phyloP scores from a whole-genome alignment of 2,888 invertebrate genomes.

The Diaperis boleti region DNA sequence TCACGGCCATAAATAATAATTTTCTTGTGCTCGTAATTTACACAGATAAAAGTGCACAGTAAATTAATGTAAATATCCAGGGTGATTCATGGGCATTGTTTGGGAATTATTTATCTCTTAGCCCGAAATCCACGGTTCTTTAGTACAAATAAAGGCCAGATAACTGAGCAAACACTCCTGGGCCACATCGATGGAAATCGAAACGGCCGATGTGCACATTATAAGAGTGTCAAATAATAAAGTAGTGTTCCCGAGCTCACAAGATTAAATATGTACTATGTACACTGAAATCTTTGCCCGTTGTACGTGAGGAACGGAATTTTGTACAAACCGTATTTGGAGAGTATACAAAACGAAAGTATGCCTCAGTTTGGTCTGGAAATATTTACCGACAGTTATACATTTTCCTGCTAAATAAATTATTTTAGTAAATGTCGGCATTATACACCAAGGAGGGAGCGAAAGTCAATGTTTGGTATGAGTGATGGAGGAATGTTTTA shows the following conservation, averaged over 20 bases:
- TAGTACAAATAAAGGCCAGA: slow-evolving; percentile 43
- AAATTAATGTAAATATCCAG: slow-evolving; percentile 28
- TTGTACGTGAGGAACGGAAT: slow-evolving; percentile 63
- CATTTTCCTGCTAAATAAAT: slow-evolving; percentile 68
- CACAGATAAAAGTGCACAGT: slow-evolving; percentile 35
- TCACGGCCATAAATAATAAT: slow-evolving; percentile 39
- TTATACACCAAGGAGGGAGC: slow-evolving; percentile 63
- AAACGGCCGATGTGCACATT: slow-evolving; percentile 37
- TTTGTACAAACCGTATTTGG: slow-evolving; percentile 64
- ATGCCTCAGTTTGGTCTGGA: slow-evolving; percentile 66
- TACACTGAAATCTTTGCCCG: slow-evolving; percentile 63
- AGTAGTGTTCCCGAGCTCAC: slow-evolving; percentile 55
- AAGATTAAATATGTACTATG: slow-evolving; percentile 62
- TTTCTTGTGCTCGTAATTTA: slow-evolving; percentile 39
- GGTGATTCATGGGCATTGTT: slow-evolving; percentile 39
- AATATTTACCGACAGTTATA: slow-evolving; percentile 68
- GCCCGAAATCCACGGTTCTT: slow-evolving; percentile 27
- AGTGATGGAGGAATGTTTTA: slow-evolving; percentile 59
- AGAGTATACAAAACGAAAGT: slow-evolving; percentile 66
- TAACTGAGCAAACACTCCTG: too few relatives aligned
- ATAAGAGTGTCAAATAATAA: slow-evolving; percentile 60
- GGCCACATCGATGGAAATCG: too few relatives aligned
- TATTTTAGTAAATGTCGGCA: slow-evolving; percentile 67
- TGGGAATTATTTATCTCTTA: slow-evolving; percentile 33
- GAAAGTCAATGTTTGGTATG: slow-evolving; percentile 65